A percentile compares a stretch with the other conserved stretches of the same genome.
phyloP scores from a whole-genome alignment of 2,113 vertebrate genomes.

The Paratilapia polleni region DNA sequence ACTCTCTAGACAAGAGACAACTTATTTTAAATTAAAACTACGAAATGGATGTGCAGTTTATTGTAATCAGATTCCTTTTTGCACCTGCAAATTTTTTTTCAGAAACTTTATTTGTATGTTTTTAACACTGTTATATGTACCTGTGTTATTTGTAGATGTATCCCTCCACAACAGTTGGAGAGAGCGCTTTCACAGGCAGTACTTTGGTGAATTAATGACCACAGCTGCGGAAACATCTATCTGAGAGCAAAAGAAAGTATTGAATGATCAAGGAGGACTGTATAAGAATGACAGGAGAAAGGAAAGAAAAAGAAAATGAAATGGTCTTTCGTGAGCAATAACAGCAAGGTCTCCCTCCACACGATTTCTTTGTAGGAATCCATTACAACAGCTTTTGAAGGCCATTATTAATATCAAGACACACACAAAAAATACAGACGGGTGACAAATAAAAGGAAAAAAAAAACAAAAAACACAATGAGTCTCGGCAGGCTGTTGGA shows the following conservation, averaged over 20 bases:
- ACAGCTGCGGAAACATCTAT: conserved; percentile 22
- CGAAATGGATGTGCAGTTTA: not conserved
- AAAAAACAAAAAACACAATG: not conserved
- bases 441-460: not conserved
- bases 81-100: not conserved
- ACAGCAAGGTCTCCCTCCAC: conserved; percentile 19
- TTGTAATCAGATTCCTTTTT: not conserved
- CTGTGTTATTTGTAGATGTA: not conserved
- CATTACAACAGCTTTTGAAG: conserved; percentile 23
- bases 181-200: not conserved
- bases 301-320: conserved; percentile 7
- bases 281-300: conserved; percentile 23
- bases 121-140: not conserved
- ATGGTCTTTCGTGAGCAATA: conserved; percentile 30
- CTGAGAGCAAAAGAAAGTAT: conserved; percentile 23
- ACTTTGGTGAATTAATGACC: conserved; percentile 52
- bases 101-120: not conserved
- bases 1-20: not conserved
- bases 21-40: not conserved
- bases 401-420: conserved; percentile 3
- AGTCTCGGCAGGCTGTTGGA: not conserved
- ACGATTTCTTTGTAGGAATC: not conserved
- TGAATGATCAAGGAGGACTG: conserved; percentile 28
- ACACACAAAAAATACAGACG: not conserved
- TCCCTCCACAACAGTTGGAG: not conserved